Evolutionary conservation across 2,888 invertebrate species (phyloP).

Genomic region (Vanessa cardui): DNA sequence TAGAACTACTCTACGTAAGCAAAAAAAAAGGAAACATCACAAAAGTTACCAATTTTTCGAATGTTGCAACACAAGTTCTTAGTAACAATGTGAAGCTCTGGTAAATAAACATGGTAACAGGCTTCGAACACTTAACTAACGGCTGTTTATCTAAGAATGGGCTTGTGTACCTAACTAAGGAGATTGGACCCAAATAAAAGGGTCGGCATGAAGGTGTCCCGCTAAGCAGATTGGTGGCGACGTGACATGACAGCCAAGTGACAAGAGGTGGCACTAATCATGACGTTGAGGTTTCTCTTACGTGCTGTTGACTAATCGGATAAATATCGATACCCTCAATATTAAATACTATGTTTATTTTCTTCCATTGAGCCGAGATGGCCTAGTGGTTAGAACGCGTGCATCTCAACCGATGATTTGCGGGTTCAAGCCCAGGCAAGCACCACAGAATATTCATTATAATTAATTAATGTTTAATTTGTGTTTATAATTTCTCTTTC

Average conservation of each 20-base stretch:
- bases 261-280: conserved; percentile 56
- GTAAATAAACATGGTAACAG: conserved; percentile 1
- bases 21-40: too few species aligned
- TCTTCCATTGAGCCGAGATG: too few species aligned
- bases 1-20: too few species aligned
- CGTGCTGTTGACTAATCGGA: conserved; percentile 51
- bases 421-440: too few species aligned
- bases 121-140: conserved; percentile 13
- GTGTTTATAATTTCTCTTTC: too few species aligned
- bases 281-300: conserved; percentile 51
- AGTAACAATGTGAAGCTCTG: background rate
- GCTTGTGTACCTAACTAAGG: conserved; percentile 60
- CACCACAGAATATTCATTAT: too few species aligned
- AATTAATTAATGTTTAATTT: too few species aligned
- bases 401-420: too few species aligned
- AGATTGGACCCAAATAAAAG: conserved; percentile 68
- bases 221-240: conserved; percentile 74
- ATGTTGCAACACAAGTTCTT: too few species aligned
- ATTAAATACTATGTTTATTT: background rate
- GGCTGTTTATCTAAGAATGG: conserved; percentile 67
- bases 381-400: too few species aligned
- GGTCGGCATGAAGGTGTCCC: conserved; percentile 71
- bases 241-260: conserved; percentile 68
- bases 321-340: background rate
- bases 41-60: too few species aligned